These are phyloP conservation scores for Scylla paramamosain DNA, from an alignment of 1,140 invertebrate species.

Conservation along the genomic window DNA sequence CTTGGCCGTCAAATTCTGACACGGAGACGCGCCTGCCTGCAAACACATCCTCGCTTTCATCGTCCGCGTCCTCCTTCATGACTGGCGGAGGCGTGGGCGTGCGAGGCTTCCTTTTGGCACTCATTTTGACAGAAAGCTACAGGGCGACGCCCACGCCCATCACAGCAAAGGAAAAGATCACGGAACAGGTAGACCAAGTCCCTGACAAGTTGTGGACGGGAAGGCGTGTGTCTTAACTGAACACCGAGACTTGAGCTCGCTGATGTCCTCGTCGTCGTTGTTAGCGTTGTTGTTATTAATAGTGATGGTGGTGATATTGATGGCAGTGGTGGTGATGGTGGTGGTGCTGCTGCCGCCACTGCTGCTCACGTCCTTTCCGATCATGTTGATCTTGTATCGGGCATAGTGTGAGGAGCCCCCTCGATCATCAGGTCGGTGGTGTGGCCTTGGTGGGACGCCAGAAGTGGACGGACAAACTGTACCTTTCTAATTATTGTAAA, in stretches of 20 bases:
- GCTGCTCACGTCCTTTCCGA: neutral
- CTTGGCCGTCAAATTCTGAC: constrained; percentile 68
- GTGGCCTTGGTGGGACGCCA: neutral
- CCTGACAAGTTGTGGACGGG: neutral
- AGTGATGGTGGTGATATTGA: no score
- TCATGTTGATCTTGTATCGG: neutral
- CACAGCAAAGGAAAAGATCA: constrained; percentile 42
- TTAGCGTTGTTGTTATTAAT: neutral
- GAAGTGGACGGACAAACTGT: neutral
- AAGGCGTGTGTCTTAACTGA: neutral
- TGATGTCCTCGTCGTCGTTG: neutral
- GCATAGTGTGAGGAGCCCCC: neutral
- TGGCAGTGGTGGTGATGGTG: neutral
- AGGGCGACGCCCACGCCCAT: constrained; percentile 59
- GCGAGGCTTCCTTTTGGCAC: constrained; percentile 67
- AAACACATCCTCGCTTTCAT: constrained; percentile 66
- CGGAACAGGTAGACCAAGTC: neutral
- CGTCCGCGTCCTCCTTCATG: constrained; percentile 60
- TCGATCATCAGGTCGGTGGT: no score
- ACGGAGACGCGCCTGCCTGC: constrained; percentile 67
- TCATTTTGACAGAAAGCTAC: constrained; percentile 59
- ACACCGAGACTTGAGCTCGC: neutral
- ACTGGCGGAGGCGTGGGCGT: constrained; percentile 59
- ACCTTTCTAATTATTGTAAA: neutral
- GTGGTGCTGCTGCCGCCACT: neutral